Evolutionary conservation across 2,797 vertebrate species (phyloP), one percentile per base, ranked within the genome.

Genomic region (Chelon auratus): DNA sequence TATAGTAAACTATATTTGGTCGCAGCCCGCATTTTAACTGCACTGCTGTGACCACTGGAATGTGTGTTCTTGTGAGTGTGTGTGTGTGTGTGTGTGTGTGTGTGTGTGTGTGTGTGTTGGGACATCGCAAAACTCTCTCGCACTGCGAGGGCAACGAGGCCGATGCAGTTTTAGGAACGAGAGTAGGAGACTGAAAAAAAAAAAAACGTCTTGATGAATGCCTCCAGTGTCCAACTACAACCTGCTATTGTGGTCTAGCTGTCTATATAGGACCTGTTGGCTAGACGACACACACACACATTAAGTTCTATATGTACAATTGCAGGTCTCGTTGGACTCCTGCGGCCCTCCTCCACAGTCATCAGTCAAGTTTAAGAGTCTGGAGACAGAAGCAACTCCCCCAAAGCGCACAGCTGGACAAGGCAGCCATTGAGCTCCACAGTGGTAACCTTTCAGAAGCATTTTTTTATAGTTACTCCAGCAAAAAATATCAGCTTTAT

Each of bases 181-280:
- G 20, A 70, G 47, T 55, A 62, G 45, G 24, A 71, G 51, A 80
- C 75, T 11, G 65, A 3, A 33, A 33, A 8, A 33, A 33, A 33
- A 84, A 89, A 55, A 87, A 84, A 22, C 53, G 53, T 75, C 71
- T 75, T 79, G 80, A 88, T 88, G 89, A 91, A 89, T 82, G 78
- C 81, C 75, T 83, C 56, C 83, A 80, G 62, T 86, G 87, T 86
- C 81, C 80, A 56, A 80, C 68, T 84, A 87, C 80, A 90, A 89
- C 86, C 83, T 90, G 82, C 78, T 86, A 88, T 92, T 92, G 88
- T 90, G 88, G 89, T 89, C 62, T 59, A 55, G 68, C 57, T 69
- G 82, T 81, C 79, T 90, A 87, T 78, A 88, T 68, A 75, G 63
- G 78, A 85, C 66, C 78, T 80, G 64, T 72, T 82, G 83, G 77